phyloP scores from a whole-genome alignment of 2,113 vertebrate genomes.

The Neotragus pygmaeus region DNA sequence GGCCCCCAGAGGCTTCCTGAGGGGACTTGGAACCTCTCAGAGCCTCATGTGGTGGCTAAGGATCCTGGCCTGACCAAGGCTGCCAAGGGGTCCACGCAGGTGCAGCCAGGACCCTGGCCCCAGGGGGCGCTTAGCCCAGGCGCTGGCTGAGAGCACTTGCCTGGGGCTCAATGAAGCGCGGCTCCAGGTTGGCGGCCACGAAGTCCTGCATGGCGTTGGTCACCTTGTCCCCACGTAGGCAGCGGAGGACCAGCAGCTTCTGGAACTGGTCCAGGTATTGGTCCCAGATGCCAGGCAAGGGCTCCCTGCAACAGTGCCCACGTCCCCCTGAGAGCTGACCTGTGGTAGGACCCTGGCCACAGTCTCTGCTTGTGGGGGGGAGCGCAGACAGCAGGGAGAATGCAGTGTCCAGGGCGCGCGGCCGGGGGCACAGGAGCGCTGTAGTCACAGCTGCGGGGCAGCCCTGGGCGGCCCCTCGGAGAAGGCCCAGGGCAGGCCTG shows the following conservation, averaged over 20 bases:
- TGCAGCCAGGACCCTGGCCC: neutral
- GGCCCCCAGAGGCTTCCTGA: neutral
- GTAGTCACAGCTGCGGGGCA: neutral
- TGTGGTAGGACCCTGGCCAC: neutral
- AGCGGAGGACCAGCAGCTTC: conserved; percentile 89
- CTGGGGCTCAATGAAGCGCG: conserved; percentile 91
- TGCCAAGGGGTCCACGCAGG: neutral
- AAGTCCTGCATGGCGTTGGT: conserved; percentile 93
- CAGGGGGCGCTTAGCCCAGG: neutral
- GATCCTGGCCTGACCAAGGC: neutral
- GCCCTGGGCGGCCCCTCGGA: neutral
- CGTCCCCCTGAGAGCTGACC: neutral
- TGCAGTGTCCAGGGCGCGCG: neutral
- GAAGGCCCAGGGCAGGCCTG: neutral
- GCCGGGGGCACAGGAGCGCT: neutral
- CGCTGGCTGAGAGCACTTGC: conserved; percentile 62
- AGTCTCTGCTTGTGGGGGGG: neutral
- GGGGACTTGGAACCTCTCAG: neutral
- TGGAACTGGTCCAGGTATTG: conserved; percentile 87
- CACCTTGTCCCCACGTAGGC: conserved; percentile 89
- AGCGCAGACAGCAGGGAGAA: neutral
- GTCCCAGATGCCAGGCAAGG: conserved; percentile 86
- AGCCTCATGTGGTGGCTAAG: neutral
- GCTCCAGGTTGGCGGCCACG: conserved; percentile 85
- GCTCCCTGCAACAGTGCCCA: conserved; percentile 78